Percentiles rank a stretch among this genome's conserved stretches.
Evolutionary conservation across 2,113 vertebrate genomes (phyloP).

Genomic region (Lagopus leucura): DNA sequence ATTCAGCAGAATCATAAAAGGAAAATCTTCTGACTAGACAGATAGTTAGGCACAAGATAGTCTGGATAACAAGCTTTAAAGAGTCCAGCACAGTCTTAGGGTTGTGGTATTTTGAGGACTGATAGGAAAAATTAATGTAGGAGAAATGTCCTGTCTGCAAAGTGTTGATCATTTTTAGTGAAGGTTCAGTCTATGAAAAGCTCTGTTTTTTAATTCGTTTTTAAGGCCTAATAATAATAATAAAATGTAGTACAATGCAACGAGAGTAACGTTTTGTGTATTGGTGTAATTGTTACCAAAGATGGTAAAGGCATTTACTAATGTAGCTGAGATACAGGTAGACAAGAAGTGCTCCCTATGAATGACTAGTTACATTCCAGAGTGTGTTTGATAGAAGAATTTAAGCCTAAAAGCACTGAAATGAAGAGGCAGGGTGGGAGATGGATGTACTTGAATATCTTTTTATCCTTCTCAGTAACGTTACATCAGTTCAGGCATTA

Average conservation of each 20-base stretch:
- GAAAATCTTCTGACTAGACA: not conserved
- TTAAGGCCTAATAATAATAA: not conserved
- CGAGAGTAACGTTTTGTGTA: not conserved
- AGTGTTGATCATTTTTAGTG: not conserved
- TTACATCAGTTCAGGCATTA: accelerated
- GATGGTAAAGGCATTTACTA: not conserved
- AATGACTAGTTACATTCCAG: not conserved
- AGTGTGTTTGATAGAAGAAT: not conserved
- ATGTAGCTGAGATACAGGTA: not conserved
- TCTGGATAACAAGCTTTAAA: not conserved
- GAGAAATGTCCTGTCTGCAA: not conserved
- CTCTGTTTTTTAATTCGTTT: accelerated
- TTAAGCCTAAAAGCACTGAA: not conserved
- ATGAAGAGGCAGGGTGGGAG: not conserved
- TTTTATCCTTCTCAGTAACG: not conserved
- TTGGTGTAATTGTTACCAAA: not conserved
- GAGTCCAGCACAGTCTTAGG: not conserved
- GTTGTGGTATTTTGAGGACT: not conserved
- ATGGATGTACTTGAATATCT: not conserved
- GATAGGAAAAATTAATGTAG: not conserved
- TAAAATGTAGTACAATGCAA: not conserved
- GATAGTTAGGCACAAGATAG: too few species aligned
- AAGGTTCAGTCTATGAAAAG: not conserved
- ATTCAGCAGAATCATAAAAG: not conserved
- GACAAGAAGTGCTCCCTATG: not conserved